These are phyloP conservation scores for Leucoptera coffeella DNA, from an alignment of 2,888 invertebrate species.

Conservation along the genomic window DNA sequence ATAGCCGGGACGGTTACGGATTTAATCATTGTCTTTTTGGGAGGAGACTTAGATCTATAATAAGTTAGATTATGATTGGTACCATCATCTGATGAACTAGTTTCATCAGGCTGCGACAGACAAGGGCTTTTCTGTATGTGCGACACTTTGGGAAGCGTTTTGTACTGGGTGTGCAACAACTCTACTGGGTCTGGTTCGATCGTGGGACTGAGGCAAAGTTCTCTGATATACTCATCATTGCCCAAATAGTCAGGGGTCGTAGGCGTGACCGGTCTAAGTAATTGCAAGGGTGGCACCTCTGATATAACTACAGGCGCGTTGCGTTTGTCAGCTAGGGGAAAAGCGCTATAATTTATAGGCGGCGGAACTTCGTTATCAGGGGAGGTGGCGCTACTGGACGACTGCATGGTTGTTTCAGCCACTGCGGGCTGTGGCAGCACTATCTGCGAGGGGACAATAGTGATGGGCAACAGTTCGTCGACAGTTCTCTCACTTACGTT, in stretches of 20 bases:
- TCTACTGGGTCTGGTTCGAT: slow-evolving; percentile 28
- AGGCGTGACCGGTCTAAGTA: slow-evolving; percentile 17
- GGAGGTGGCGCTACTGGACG: slow-evolving; percentile 30
- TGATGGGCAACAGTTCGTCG: slow-evolving; percentile 20
- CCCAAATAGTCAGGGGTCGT: slow-evolving; percentile 14
- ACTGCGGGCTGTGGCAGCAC: slow-evolving; percentile 29
- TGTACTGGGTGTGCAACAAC: slow-evolving; percentile 38
- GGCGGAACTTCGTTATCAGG: slow-evolving; percentile 38
- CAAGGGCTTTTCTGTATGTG: slow-evolving; percentile 44
- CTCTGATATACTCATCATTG: slow-evolving; percentile 21
- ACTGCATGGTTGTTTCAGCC: slow-evolving; percentile 44
- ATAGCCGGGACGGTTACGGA: slow-evolving; percentile 40
- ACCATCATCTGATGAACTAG: slow-evolving; percentile 16
- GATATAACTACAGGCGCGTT: slow-evolving; percentile 15
- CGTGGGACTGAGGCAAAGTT: slow-evolving; percentile 25
- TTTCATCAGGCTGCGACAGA: slow-evolving; percentile 33
- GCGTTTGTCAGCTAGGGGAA: slow-evolving; percentile 12
- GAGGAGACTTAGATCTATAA: background rate
- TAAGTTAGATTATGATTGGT: background rate
- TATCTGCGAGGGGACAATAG: slow-evolving; percentile 29
- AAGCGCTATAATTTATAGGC: slow-evolving; percentile 37
- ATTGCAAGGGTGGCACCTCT: slow-evolving; percentile 27
- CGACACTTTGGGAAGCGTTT: slow-evolving; percentile 34
- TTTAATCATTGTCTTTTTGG: background rate
- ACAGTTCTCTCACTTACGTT: slow-evolving; percentile 29